Base-by-base conservation (phyloP, 2,888 invertebrate genomes). In the Hypomecis punctinalis region DNA sequence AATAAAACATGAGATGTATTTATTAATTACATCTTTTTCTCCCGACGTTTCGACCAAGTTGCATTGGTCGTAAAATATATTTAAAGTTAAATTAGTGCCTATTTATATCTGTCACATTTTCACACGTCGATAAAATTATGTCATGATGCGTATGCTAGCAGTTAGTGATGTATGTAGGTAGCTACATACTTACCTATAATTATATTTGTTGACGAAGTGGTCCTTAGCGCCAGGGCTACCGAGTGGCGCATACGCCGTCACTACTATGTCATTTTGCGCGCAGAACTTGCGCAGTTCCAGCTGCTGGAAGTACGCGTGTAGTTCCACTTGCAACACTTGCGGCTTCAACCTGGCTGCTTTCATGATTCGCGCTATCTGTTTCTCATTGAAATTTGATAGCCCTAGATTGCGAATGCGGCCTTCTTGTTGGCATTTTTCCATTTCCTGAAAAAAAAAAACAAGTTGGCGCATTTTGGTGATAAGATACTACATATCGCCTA, bases 241-340 rank as follows among this genome's bases (percentile, higher is more conserved):
- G 10, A 96, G 85, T 0, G 96, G 96, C 40, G 96, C 95, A 79
- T 96, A 96, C 0, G 95, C 96, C 5, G 95, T 96, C 36, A 96
- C 85, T 0, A 93, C 90, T 56, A 97, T 95, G 54, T 94, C 89
- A 66, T 95, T 86, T 39, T 93, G 85, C 23, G 90, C 85, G 79
- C 97, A 97, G 72, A 94, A 94, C 51, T 94, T 85, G 33, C 94
- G 89, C 56, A 97, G 80, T 13, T 94, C 89, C 64, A 89, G 85
- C 82, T 97, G 97, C 81, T 97, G 97, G 73, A 96, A 94, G 81
- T 96, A 95, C 0, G 96, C 95, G 77, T 97, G 96, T 56, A 96
- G 86, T 82, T 97, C 97, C 48, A 96, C 94, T 82, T 96, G 96
- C 61, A 96, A 83, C 68, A 96, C 96, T 63, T 95, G 94, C 3